Evolutionary conservation across 2,113 vertebrate species (phyloP).

Genomic region (Ibidorhyncha struthersii): DNA sequence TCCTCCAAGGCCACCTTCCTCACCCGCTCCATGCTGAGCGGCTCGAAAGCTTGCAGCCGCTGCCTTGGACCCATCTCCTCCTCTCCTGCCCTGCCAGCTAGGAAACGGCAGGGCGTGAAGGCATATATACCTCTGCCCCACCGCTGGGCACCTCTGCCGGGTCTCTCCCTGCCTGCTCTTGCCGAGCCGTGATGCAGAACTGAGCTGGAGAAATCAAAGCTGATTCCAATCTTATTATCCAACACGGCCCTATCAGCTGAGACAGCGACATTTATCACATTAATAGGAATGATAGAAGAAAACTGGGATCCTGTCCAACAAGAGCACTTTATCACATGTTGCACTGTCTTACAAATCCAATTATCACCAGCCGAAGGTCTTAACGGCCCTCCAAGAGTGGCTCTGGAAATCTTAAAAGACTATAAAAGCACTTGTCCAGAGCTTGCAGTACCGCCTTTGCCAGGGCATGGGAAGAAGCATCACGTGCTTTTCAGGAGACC

Average conservation of each 20-base stretch:
- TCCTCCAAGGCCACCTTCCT: slow-evolving; percentile 14
- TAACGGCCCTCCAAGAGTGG: slow-evolving; percentile 71
- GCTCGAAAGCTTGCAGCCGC: not conserved
- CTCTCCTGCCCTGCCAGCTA: not conserved
- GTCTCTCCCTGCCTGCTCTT: not conserved
- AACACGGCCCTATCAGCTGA: slow-evolving; percentile 76
- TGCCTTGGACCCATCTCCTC: not conserved
- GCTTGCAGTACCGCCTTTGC: not conserved
- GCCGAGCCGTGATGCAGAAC: slow-evolving; percentile 4
- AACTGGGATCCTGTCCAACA: slow-evolving; percentile 79
- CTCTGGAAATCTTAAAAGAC: slow-evolving; percentile 73
- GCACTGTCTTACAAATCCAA: slow-evolving; percentile 82
- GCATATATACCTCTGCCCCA: not conserved
- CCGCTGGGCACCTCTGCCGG: not conserved
- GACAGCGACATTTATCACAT: slow-evolving; percentile 83
- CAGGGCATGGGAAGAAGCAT: not conserved
- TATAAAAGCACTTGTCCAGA: slow-evolving; percentile 42
- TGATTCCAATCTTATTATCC: slow-evolving; percentile 81
- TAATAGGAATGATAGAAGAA: slow-evolving; percentile 81
- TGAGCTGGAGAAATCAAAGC: slow-evolving; percentile 69
- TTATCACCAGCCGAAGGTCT: slow-evolving; percentile 79
- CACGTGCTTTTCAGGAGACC: not conserved
- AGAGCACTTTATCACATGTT: slow-evolving; percentile 79
- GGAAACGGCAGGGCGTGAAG: not conserved
- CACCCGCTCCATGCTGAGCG: not conserved